These are phyloP conservation scores for Brachyrhaphis roseni DNA, from an alignment of 2,797 vertebrate species.

Conservation along the genomic window DNA sequence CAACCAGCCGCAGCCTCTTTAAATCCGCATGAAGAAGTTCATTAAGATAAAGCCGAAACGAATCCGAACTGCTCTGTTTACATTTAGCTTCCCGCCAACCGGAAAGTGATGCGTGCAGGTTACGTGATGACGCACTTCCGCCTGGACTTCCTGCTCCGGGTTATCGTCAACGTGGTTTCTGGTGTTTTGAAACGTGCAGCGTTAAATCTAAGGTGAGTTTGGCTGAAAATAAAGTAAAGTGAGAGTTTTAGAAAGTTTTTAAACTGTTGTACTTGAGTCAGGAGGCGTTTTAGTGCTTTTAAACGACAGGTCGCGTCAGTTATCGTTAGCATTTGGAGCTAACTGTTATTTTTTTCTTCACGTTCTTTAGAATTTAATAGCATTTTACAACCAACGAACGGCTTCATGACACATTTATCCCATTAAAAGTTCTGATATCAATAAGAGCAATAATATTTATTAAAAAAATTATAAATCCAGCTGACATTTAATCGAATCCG, in stretches of 20 bases:
- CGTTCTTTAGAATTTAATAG: background rate
- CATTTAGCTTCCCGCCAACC: slow-evolving; percentile 61
- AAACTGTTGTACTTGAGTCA: background rate
- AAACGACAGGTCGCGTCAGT: background rate
- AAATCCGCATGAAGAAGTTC: background rate
- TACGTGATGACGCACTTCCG: slow-evolving; percentile 55
- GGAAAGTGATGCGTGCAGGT: slow-evolving; percentile 29
- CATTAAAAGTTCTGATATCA: background rate
- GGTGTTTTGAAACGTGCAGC: slow-evolving; percentile 56
- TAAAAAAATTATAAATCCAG: background rate
- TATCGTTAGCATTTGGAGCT: background rate
- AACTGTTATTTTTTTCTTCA: background rate
- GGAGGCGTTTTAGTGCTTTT: background rate
- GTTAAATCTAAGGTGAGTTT: background rate
- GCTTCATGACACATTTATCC: background rate
- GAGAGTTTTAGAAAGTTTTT: background rate
- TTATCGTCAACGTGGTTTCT: slow-evolving; percentile 73
- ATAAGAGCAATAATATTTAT: background rate
- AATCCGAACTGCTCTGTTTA: background rate
- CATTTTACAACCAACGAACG: background rate
- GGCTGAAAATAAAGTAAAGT: background rate
- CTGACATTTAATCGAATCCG: background rate
- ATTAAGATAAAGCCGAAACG: background rate
- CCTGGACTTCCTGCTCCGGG: slow-evolving; percentile 38
- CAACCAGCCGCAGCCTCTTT: background rate